Base-by-base conservation (phyloP, 2,113 vertebrate genomes). In the Oxyruncus cristatus region DNA sequence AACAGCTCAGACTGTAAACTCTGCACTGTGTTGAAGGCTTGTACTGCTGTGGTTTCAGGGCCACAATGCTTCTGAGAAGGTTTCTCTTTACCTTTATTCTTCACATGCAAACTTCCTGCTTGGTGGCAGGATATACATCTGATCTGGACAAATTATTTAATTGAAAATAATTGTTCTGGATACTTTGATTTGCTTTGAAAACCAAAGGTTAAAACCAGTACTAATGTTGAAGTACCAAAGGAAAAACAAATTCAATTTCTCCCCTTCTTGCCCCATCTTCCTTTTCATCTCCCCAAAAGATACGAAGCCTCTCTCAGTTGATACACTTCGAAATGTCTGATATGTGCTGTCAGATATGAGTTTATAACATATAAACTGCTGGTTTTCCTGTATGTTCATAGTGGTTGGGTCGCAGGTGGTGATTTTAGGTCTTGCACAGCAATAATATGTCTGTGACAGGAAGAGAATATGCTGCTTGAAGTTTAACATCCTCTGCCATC, bases 41-140 rank as follows among this genome's bases (percentile, higher is more conserved):
- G 2, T 88, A 82, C 20, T 10, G 73, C 77, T 94, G 73, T 56
- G 62, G 46, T 78, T 96, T 93, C 23, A 27, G 53, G 66, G 41
- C 71, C 23, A 11, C 35, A 42, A 18, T 47, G n/a, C 58, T 58
- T 56, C 32, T 59, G 1, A 61, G 53, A 44, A 66, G 44, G 28
- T 49, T 88, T 83, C 42, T 93, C 17, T 82, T 52, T 10, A 62
- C 23, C 49, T 7, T 62, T 70, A 39, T 44, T 94, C 80, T 91
- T 93, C 41, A 61, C 53, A 20, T 79, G 21, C 28, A 42, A 15
- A 85, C 91, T 91, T 94, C 65, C 72, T 92, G 88, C 20, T 47
- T 59, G 8, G 24, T 68, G 47, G 59, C 72, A 71, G 26, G 15
- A 14, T 37, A 13, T 24, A 4, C 5, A 1, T 59, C 30, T 47